Percentiles rank a stretch among this genome's conserved stretches.
Conservation (phyloP, 2,888 invertebrate genomes). For the Brachycybe producta region DNA sequence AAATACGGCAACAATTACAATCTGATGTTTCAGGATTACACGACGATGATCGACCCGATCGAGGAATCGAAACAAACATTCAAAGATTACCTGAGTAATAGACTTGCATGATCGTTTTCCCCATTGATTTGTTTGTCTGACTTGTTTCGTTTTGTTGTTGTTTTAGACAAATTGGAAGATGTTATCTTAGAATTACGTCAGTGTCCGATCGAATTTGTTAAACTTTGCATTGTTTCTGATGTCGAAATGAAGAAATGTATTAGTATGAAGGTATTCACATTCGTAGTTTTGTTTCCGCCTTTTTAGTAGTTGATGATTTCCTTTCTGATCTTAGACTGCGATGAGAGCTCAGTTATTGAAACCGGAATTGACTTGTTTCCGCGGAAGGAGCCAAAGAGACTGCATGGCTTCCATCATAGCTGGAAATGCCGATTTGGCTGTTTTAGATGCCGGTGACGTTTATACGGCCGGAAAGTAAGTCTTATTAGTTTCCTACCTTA, state of each 20-base stretch:
- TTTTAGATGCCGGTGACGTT: constrained; percentile 90
- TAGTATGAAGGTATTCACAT: constrained; percentile 76
- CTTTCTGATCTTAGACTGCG: constrained; percentile 49
- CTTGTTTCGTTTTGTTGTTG: background rate
- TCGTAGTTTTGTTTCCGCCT: constrained; percentile 3
- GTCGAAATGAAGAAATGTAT: constrained; percentile 80
- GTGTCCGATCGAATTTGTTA: constrained; percentile 74
- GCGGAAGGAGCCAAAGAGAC: constrained; percentile 67
- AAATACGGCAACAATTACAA: constrained; percentile 53
- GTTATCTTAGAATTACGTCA: constrained; percentile 59
- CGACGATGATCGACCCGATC: constrained; percentile 50
- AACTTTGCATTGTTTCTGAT: constrained; percentile 80
- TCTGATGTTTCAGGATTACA: constrained; percentile 64
- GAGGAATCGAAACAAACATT: constrained; percentile 51
- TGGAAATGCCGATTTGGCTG: constrained; percentile 61
- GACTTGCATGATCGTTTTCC: background rate
- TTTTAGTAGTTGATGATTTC: constrained; percentile 14
- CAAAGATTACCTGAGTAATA: constrained; percentile 48
- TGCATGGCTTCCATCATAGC: constrained; percentile 59
- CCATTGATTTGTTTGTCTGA: no score
- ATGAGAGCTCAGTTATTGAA: constrained; percentile 71
- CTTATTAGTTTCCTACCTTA: background rate
- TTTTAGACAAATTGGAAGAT: constrained; percentile 35
- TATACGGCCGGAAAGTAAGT: constrained; percentile 54
- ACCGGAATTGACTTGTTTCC: constrained; percentile 61